A percentile compares a stretch with the other conserved stretches of the same genome.
These are phyloP conservation scores for Lethocerus indicus DNA, from an alignment of 1,140 invertebrate species.

Conservation along the genomic window DNA sequence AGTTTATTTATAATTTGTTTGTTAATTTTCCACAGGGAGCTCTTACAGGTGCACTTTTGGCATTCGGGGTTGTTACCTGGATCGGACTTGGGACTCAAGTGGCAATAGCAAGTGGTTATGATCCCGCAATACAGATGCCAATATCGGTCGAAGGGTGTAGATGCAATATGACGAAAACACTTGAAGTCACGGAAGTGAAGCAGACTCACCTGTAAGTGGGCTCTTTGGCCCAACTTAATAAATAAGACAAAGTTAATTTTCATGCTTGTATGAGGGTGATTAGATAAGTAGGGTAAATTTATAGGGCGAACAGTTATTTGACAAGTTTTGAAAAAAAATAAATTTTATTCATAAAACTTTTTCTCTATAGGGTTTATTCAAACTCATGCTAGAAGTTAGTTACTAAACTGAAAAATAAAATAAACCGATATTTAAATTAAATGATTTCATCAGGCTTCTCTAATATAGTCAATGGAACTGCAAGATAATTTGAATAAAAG, in stretches of 20 bases:
- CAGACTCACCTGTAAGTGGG: no score
- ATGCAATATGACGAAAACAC: slow-evolving; percentile 21
- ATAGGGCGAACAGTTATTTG: neutral
- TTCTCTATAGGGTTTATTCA: no score
- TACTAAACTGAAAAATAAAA: no score
- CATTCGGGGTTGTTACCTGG: slow-evolving; percentile 45
- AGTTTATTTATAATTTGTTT: neutral
- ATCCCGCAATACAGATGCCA: slow-evolving; percentile 26
- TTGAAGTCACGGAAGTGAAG: neutral
- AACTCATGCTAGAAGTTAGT: no score
- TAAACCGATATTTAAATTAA: no score
- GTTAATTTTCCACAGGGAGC: slow-evolving; percentile 35
- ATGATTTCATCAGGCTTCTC: no score
- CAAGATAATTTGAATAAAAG: no score
- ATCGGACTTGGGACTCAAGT: slow-evolving; percentile 48
- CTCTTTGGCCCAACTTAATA: no score
- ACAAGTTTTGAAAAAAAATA: neutral
- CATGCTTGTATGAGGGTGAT: slow-evolving; percentile 10
- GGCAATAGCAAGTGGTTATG: slow-evolving; percentile 29
- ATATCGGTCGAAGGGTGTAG: slow-evolving; percentile 28
- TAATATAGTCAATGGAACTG: no score
- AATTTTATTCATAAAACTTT: neutral
- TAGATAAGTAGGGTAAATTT: neutral
- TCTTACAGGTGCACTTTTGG: slow-evolving; percentile 38
- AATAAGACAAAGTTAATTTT: no score